Base-by-base conservation (phyloP, 2,888 invertebrate genomes). In the Scaptomyza polygonia region DNA sequence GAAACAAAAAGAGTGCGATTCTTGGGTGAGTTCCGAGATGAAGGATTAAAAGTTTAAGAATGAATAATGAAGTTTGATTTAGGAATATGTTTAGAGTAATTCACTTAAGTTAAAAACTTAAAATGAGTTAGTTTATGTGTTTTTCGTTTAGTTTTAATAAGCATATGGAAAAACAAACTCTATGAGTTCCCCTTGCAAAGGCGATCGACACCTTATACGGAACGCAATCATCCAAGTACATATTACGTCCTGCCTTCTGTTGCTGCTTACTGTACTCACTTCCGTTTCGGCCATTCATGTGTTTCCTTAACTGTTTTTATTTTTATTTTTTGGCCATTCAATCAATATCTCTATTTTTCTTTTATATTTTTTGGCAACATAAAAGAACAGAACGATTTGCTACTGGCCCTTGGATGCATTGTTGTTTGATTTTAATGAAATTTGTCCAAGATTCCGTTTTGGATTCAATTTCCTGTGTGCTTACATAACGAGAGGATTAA, bases 381-480 rank as follows among this genome's bases (percentile, higher is more conserved):
- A 71, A 68, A 67, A 51, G 40, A 39, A 29, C 16, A 18, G 25
- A 42, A 34, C 32, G 9, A 57, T 51, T 55, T 40, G 54, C 39
- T 47, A 16, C 45, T 58, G 43, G 51, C 40, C 47, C 65, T 72
- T 66, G 59, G 59, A 7, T 43, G 11, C 61, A 40, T 49, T 62
- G 58, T 48, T 14, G 59, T 14, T 29, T 66, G 72, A 25, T 49
- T 67, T 58, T 67, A 56, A 73, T 78, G 78, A 78, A 78, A 78
- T 78, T 78, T 82, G 81, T 81, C 66, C 59, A 65, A 65, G 63
- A 65, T 55, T 56, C 27, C 40, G 30, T 59, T 63, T 39, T 32
- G 36, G 36, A 48, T 48, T 52, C 67, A 57, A 65, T 78, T 78
- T 82, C 81, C 81, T 79, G 81, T 82, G 44, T 65, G 55, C 77